Base-by-base conservation (phyloP, 37 sponge, comb jelly and placozoan species). In the Tethya wilhelma region DNA sequence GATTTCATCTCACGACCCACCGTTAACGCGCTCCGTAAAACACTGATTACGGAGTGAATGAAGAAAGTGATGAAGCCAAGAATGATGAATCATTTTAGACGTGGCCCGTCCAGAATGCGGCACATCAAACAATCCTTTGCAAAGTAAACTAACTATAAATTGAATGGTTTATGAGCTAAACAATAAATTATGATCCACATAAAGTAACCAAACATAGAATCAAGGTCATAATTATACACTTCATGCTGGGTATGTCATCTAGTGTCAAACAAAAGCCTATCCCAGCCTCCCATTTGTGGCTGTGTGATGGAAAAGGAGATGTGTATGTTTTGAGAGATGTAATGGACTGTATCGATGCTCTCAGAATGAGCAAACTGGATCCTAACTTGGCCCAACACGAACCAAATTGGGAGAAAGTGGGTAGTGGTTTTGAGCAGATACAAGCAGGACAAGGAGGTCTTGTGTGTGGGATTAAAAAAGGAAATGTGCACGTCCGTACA, bases 281-380 rank as follows among this genome's bases (percentile, higher is more conserved):
- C n/a, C n/a, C n/a, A n/a, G n/a, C n/a, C 0, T 55, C 55, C 36
- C 75, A 75, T 38, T 55, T 75, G 12, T 84, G 84, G 84, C 22
- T 84, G 33, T 84, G 84, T 56, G 84, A 84, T 67, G 44, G 31
- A 29, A 28, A 7, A 23, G 67, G 67, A 29, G 56, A 5, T 12
- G 38, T 78, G 31, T 66, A 75, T 25, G 53, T 75, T 23, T 19
- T 56, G 36, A 38, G 19, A 29, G 26, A 58, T 41, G 29, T 75
- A 30, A 26, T n/a, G 22, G 38, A 14, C 30, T 31, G 17, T 36
- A 19, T 17, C 19, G 11, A 34, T 67, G 19, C 39, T 9, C 7
- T 4, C 12, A 7, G 19, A 20, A 37, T 8, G 29, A n/a, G 43
- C 49, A 41, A 23, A 19, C 75, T 31, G 4, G 12, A 26, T 28